Evolutionary conservation across 2,113 vertebrate species (phyloP).

Genomic region (Leiothrix lutea): DNA sequence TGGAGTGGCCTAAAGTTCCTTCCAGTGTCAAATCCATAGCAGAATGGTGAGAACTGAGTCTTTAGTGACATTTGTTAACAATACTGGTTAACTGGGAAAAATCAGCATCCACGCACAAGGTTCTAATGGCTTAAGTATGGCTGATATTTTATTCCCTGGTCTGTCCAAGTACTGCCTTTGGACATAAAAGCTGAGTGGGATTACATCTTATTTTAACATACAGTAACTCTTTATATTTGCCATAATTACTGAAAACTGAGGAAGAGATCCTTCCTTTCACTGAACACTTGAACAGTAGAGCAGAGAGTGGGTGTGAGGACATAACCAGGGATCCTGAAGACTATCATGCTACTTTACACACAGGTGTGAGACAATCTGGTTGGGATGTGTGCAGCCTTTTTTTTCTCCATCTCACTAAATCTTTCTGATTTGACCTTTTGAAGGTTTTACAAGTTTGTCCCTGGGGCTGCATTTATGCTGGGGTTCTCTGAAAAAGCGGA

Average conservation of each 20-base stretch:
- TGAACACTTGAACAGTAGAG: neutral
- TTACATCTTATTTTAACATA: neutral
- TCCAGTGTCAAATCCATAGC: slow-evolving; percentile 7
- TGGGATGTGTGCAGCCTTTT: neutral
- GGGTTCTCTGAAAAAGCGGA: slow-evolving; percentile 40
- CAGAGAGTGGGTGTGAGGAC: neutral
- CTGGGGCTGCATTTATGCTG: slow-evolving; percentile 28
- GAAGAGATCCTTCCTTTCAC: neutral
- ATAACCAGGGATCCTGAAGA: neutral
- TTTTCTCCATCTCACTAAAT: neutral
- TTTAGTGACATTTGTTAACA: neutral
- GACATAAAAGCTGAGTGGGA: neutral
- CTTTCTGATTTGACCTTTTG: slow-evolving; percentile 11
- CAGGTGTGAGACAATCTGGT: neutral
- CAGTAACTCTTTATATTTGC: neutral
- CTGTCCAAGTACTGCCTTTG: neutral
- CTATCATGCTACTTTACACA: neutral
- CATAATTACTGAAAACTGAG: neutral
- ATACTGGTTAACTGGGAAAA: neutral
- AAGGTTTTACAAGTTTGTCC: slow-evolving; percentile 70
- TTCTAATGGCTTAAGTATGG: neutral
- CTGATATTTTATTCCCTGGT: neutral
- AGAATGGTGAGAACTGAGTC: slow-evolving; percentile 65
- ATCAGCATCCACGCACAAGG: neutral
- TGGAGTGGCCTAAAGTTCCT: slow-evolving; percentile 70